Evolutionary conservation across 2,113 vertebrate genomes (phyloP), one percentile per base, ranked within the genome.

Genomic region (Lepus timidus): DNA sequence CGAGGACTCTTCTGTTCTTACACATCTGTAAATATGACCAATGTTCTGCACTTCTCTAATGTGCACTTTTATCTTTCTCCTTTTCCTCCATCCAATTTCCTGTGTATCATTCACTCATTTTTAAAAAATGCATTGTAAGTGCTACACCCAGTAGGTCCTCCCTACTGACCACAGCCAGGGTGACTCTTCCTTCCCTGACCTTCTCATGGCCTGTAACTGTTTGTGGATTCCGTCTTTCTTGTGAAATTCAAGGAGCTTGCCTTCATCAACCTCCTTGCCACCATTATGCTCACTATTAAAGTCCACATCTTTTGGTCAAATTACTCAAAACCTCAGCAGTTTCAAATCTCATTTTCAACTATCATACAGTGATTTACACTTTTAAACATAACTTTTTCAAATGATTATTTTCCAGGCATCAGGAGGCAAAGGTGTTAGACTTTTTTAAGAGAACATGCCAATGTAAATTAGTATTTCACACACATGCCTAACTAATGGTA

Each of bases 391-490:
- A 85, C 2, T 39, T 44, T 33, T 62, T 64, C 61, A 76, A 84
- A 44, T 75, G 31, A 92, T 85, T 87, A 44, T 83, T 67, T 93
- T 78, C 74, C 58, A 75, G 6, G 22, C 49, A 83, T 14, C 51
- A 76, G 17, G 52, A 84, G 3, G 11, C 61, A 67, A 62, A 93
- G 49, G 75, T 78, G 49, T 78, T 25, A 88, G 51, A 79, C 52
- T 55, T 68, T 80, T 58, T 75, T 88, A 91, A 44, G 5, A 88
- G 76, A 58, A 19, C n/a, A 70, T 61, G 17, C 44, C 17, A 65
- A 33, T 68, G 29, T 80, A 74, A 90, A 90, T 76, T 9, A 80
- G 39, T 68, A 16, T 91, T 85, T 81, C 75, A 67, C 55, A 85
- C 51, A 85, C 73, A 76, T 39, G 39, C 62, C 13, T 78, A 86